A percentile compares a stretch with the other conserved stretches of the same genome.
phyloP scores from a whole-genome alignment of 2,113 vertebrate species.

The Carlito syrichta region DNA sequence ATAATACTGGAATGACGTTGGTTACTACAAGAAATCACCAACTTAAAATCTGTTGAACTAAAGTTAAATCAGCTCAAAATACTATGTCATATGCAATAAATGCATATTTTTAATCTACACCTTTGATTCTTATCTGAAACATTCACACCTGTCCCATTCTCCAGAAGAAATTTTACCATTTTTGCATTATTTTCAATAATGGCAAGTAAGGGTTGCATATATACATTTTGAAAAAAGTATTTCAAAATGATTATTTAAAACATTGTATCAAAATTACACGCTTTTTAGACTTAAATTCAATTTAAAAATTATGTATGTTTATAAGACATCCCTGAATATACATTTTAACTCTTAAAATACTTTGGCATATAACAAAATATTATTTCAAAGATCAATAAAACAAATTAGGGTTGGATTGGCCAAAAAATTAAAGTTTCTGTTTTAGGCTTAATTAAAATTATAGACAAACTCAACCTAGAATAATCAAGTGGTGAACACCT shows the following conservation, averaged over 20 bases:
- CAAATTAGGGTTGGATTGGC: not conserved
- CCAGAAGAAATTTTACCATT: slow-evolving; percentile 89
- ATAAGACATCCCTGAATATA: not conserved
- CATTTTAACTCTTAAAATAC: not conserved
- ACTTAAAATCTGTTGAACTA: not conserved
- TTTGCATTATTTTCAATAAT: slow-evolving; percentile 85
- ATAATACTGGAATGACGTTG: not conserved
- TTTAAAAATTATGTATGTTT: not conserved
- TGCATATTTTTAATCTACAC: slow-evolving; percentile 67
- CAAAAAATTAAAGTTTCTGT: not conserved
- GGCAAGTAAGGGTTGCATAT: slow-evolving; percentile 86
- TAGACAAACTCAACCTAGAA: not conserved
- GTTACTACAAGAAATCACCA: not conserved
- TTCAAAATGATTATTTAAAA: slow-evolving; percentile 43
- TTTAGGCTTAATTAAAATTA: not conserved
- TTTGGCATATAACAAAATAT: not conserved
- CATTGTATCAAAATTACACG: not conserved
- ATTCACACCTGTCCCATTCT: slow-evolving; percentile 87
- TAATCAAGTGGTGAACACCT: not conserved
- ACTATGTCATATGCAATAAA: not conserved
- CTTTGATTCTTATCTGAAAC: slow-evolving; percentile 80
- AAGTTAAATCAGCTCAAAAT: not conserved
- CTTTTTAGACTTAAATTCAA: slow-evolving; percentile 15
- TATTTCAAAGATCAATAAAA: slow-evolving; percentile 14
- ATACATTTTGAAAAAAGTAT: slow-evolving; percentile 85